Base-by-base conservation (phyloP, 1,140 invertebrate genomes). In the Aphelenchoides avenae region DNA sequence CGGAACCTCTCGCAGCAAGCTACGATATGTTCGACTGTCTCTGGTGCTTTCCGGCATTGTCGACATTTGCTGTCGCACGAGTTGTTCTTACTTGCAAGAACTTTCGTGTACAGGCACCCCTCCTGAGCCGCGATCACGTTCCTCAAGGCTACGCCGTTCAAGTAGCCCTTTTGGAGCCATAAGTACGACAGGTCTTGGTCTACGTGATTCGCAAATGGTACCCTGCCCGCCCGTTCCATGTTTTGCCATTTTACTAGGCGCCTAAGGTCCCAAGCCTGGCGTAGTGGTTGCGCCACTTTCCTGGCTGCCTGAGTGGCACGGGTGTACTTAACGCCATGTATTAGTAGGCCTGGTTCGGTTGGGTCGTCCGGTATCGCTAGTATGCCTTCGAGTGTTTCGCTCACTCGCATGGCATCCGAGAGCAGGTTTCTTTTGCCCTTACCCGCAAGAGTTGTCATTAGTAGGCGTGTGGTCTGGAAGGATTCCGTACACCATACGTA, bases 71-170 rank as follows among this genome's bases (percentile, higher is more conserved):
- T 20, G 13, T 6, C 7, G 6, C 49, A n/a, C n/a, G n/a, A 6
- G 18, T 7, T 9, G 6, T 53, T 52, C 13, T 52, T 9, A n/a
- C 50, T 31, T 7, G 9, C 6, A 59, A 52, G 50, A 6, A 7
- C 15, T 6, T 55, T 5, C 6, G 29, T 31, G 7, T 20, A 15
- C 7, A 52, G 42, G 18, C 50, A 15, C 6, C 50, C 50, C 7
- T 52, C 50, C 22, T 55, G 47, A 59, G n/a, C 18, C 6, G 50
- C 50, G 49, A 52, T 55, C n/a, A 59, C 39, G 49, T 52, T 52
- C 26, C 50, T n/a, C 6, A 31, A 47, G 18, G 50, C 42, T 52
- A 7, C 50, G 6, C n/a, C 39, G 20, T 15, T 20, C 6, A 52
- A n/a, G 7, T 6, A 7, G 7, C 50, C 50, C n/a, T 55, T 54